These are phyloP conservation scores for Formica selysi DNA, from an alignment of 1,140 invertebrate genomes.

Conservation along the genomic window DNA sequence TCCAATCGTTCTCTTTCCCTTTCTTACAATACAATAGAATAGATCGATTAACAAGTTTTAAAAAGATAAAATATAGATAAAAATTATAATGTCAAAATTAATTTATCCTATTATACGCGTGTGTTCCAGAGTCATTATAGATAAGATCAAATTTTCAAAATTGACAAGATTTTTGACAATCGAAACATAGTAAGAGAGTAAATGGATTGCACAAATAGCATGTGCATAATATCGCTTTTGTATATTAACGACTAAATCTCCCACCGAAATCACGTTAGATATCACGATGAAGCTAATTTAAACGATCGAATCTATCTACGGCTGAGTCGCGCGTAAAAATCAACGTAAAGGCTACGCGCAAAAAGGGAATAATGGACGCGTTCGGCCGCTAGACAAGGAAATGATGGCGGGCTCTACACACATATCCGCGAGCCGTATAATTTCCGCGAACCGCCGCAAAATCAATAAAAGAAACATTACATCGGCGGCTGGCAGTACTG, in stretches of 20 bases:
- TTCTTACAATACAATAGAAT: not conserved
- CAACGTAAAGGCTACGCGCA: not conserved
- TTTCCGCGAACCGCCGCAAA: slow-evolving; percentile 85
- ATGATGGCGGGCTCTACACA: slow-evolving; percentile 66
- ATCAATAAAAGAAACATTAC: slow-evolving; percentile 87
- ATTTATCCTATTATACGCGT: not conserved
- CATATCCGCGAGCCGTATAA: slow-evolving; percentile 81
- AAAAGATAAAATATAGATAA: not conserved
- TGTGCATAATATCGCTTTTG: not conserved
- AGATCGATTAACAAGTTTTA: not conserved
- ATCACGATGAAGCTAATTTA: slow-evolving; percentile 13
- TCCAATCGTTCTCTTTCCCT: not conserved
- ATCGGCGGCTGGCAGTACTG: slow-evolving; percentile 84
- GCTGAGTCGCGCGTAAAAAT: slow-evolving; percentile 15
- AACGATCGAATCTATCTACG: slow-evolving; percentile 6
- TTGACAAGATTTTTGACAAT: not conserved
- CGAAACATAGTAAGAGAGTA: not conserved
- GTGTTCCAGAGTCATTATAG: not conserved
- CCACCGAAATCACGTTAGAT: not conserved
- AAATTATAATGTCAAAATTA: not conserved
- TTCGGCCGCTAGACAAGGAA: slow-evolving; percentile 56
- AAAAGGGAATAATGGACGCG: slow-evolving; percentile 49
- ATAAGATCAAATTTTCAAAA: not conserved
- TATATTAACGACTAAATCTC: not conserved
- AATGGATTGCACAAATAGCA: not conserved